Conservation (phyloP, 2,113 vertebrate species). For the Grus americana region DNA sequence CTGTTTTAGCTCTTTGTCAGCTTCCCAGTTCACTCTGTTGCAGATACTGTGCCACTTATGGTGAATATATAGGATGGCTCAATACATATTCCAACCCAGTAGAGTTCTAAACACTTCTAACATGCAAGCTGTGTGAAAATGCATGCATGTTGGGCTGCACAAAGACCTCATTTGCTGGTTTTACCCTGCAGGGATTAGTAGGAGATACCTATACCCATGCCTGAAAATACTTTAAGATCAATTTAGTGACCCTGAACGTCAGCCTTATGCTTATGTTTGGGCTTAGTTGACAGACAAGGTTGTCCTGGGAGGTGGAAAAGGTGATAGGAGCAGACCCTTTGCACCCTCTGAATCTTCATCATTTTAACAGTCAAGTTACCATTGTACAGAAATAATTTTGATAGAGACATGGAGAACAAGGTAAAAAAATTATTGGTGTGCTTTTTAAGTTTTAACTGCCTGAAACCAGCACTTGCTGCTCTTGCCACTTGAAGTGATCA, state of each 20-base stretch:
- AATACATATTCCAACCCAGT: not conserved
- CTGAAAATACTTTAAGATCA: not conserved
- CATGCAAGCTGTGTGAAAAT: not conserved
- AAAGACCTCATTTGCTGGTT: not conserved
- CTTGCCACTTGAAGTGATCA: not conserved
- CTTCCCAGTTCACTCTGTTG: not conserved
- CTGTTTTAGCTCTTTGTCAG: not conserved
- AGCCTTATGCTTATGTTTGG: not conserved
- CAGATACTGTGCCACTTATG: not conserved
- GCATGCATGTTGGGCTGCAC: not conserved
- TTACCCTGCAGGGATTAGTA: not conserved
- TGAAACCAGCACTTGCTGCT: not conserved
- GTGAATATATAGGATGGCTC: not conserved
- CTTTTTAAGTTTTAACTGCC: not conserved
- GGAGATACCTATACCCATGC: not conserved
- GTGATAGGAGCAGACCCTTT: not conserved
- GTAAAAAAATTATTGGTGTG: not conserved
- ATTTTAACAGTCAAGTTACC: not conserved
- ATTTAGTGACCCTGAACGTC: not conserved
- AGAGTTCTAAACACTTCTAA: not conserved
- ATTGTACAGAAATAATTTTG: not conserved
- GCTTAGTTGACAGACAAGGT: not conserved
- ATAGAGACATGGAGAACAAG: not conserved
- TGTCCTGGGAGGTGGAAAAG: not conserved
- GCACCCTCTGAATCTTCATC: not conserved